Conservation (phyloP, 1,140 invertebrate genomes). For the Paracyclopina nana region DNA sequence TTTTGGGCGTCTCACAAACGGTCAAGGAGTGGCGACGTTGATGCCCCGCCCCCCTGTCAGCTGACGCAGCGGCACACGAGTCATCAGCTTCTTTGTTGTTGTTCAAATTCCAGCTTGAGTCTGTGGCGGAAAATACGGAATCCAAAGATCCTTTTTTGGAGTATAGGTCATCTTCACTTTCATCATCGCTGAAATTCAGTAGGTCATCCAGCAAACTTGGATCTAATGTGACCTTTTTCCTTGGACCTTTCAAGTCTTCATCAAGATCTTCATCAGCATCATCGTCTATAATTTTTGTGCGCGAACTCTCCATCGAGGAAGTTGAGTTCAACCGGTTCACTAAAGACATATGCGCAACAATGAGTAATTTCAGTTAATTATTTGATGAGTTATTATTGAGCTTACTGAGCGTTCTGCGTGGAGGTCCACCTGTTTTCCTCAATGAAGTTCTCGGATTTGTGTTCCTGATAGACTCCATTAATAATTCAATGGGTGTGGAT, state of each 20-base stretch:
- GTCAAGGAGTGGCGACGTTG: not conserved
- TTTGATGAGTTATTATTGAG: not conserved
- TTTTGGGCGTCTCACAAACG: not conserved
- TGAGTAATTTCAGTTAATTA: not conserved
- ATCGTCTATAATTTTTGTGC: not conserved
- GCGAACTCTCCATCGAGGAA: not conserved
- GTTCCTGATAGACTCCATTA: slow-evolving; percentile 69
- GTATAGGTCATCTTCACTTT: not conserved
- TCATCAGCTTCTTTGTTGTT: not conserved
- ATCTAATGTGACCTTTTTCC: not conserved
- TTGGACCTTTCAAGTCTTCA: not conserved
- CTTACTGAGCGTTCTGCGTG: not conserved
- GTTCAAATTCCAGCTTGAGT: not conserved
- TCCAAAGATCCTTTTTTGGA: not conserved
- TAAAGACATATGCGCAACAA: not conserved
- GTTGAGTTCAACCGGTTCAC: not conserved
- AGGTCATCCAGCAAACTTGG: not conserved
- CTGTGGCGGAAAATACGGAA: not conserved
- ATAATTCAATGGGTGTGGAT: slow-evolving; percentile 54
- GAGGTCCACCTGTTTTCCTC: slow-evolving; percentile 15
- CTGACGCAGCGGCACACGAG: not conserved
- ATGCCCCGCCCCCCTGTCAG: not conserved
- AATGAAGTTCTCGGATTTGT: slow-evolving; percentile 30
- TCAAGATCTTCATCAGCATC: not conserved
- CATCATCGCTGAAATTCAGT: not conserved